Base-by-base conservation (phyloP, 1,140 invertebrate genomes). In the Ridgeia piscesae region DNA sequence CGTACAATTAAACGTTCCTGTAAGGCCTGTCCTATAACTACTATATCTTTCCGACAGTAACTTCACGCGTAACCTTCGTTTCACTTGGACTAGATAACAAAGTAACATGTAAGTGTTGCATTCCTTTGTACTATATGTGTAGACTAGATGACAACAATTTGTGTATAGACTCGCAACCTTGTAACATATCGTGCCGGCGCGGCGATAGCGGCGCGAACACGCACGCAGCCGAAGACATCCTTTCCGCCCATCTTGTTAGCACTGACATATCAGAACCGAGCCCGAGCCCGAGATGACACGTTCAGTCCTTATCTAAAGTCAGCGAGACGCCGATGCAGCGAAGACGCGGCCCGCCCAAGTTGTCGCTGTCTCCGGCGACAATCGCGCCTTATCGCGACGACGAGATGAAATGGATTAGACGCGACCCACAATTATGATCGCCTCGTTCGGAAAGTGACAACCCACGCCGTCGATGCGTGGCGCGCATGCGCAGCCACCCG, bases 371-470 rank as follows among this genome's bases (percentile, higher is more conserved):
- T 77, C 58, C 11, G 11, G 58, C 58, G 58, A 77, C 58, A 77
- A 77, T 77, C 27, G 58, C 58, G 8, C 58, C 58, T 77, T 77
- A 77, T 77, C 58, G 27, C 58, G 58, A 77, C n/a, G n/a, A 17
- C 58, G n/a, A 77, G 58, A 77, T 77, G 58, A 77, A 77, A 77
- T 77, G 58, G 58, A 77, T 77, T 77, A 77, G 58, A 77, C 58
- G 27, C 58, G 58, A 77, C 58, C 58, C 58, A 77, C 58, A 77
- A 77, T 77, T 21, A 77, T 17, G 58, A 77, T 31, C 58, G 58
- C 58, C 58, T 77, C 58, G 58, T 77, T 77, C 58, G 58, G 58
- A 77, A 77, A 77, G 58, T 77, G 58, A 77, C 58, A 77, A 77
- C 58, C 58, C 27, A 77, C 58, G 58, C 27, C 17, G 58, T 8